A percentile compares a stretch with the other conserved stretches of the same genome.
Evolutionary conservation across 2,888 invertebrate species (phyloP).

Genomic region (Rotaria socialis): DNA sequence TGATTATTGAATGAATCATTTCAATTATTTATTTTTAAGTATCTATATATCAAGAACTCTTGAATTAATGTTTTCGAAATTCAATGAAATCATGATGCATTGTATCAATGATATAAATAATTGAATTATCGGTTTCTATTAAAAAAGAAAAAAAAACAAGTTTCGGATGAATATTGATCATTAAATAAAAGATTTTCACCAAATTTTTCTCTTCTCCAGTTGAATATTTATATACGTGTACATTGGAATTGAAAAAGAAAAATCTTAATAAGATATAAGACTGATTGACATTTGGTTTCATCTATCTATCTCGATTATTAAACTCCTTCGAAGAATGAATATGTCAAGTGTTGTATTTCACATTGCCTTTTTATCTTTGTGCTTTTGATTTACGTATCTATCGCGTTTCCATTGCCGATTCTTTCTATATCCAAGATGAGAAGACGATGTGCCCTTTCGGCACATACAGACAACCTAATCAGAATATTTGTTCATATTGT

Average conservation of each 20-base stretch:
- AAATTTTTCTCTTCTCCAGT: too few species aligned
- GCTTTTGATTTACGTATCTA: neutral
- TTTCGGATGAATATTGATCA: too few species aligned
- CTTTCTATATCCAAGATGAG: neutral
- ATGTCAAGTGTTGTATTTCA: neutral
- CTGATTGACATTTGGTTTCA: neutral
- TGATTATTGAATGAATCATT: too few species aligned
- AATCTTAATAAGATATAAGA: neutral
- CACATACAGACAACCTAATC: neutral
- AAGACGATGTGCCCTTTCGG: neutral
- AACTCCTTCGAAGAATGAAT: neutral
- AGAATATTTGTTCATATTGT: neutral
- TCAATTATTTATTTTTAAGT: too few species aligned
- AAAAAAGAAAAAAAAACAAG: too few species aligned
- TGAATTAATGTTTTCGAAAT: neutral
- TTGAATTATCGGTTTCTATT: too few species aligned
- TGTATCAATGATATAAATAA: too few species aligned
- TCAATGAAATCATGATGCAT: neutral
- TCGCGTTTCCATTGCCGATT: neutral
- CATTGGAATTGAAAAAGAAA: too few species aligned
- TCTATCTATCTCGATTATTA: neutral
- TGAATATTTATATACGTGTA: too few species aligned
- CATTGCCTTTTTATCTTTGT: neutral
- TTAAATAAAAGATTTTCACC: too few species aligned
- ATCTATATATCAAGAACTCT: neutral